A percentile compares a stretch with the other conserved stretches of the same genome.
These are phyloP conservation scores for Nomia melanderi DNA, from an alignment of 1,140 invertebrate species.

Conservation along the genomic window DNA sequence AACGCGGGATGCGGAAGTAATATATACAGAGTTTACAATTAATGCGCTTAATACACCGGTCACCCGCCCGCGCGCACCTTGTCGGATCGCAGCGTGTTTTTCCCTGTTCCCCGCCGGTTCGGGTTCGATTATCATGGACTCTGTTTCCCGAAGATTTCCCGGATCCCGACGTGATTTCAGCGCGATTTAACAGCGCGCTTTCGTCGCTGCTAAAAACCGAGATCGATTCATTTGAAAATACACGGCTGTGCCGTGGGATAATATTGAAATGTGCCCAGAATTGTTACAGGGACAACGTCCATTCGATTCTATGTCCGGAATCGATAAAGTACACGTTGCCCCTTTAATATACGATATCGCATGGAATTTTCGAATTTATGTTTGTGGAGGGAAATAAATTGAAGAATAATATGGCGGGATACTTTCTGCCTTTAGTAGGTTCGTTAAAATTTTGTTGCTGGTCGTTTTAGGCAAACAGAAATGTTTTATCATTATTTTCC, in stretches of 20 bases:
- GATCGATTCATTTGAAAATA: not conserved
- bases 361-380: no score
- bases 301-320: not conserved
- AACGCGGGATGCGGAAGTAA: not conserved
- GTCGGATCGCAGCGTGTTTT: not conserved
- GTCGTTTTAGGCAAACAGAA: no score
- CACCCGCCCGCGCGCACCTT: no score
- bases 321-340: not conserved
- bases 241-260: not conserved
- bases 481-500: no score
- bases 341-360: no score
- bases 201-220: not conserved
- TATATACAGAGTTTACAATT: conserved; percentile 8
- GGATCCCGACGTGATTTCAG: no score
- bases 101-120: not conserved
- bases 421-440: no score
- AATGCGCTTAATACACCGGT: not conserved
- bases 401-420: no score
- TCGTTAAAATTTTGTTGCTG: no score
- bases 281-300: not conserved
- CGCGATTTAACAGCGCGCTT: not conserved
- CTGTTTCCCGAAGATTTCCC: not conserved
- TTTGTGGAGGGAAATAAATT: no score
- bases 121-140: not conserved
- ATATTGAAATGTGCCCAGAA: not conserved